Conservation (phyloP, 2,888 invertebrate species). For the Hemistola chrysoprasaria region DNA sequence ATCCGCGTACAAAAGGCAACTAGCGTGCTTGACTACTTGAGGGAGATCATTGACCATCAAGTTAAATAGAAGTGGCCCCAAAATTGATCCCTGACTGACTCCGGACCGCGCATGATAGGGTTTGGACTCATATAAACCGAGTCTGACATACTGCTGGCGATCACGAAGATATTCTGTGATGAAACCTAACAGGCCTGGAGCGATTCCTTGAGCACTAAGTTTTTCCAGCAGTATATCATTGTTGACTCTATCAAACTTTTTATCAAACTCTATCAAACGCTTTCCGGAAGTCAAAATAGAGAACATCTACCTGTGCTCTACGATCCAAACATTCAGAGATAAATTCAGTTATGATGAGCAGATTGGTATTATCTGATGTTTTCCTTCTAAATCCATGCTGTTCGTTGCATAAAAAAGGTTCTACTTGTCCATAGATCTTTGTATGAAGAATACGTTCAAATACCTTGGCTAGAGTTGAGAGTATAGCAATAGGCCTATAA, state of each 20-base stretch:
- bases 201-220: background rate
- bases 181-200: background rate
- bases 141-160: conserved; percentile 1
- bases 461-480: conserved; percentile 1
- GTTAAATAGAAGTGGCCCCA: too few relatives aligned
- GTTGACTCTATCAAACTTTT: conserved; percentile 3
- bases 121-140: conserved; percentile 1
- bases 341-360: background rate
- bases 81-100: too few relatives aligned
- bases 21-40: too few relatives aligned
- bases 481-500: background rate
- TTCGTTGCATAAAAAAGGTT: background rate
- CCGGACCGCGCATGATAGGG: conserved; percentile 13
- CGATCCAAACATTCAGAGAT: background rate
- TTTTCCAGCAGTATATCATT: background rate
- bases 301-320: background rate
- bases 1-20: too few relatives aligned
- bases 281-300: background rate
- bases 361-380: conserved; percentile 1
- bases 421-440: background rate
- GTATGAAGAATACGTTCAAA: background rate
- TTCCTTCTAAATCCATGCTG: conserved; percentile 3
- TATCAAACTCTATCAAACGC: conserved; percentile 5
- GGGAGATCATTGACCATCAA: too few relatives aligned
- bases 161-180: conserved; percentile 1